These are phyloP conservation scores for Ctenochaetus hawaiiensis DNA, from an alignment of 2,797 vertebrate species.

Conservation along the genomic window DNA sequence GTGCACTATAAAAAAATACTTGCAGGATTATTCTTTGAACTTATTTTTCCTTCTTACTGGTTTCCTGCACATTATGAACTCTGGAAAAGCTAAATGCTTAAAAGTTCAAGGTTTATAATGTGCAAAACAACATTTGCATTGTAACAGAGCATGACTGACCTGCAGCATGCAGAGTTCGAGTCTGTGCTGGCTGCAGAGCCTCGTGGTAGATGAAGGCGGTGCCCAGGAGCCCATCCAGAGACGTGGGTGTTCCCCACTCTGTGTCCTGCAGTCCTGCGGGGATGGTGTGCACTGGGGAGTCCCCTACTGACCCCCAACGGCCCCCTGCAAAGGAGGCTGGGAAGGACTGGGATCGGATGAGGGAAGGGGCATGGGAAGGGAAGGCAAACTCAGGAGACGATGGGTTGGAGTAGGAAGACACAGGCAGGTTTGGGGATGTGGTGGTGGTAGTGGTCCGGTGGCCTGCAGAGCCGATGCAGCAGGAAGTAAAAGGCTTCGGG, in stretches of 20 bases:
- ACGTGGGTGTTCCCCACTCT: constrained; percentile 95
- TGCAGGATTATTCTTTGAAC: background rate
- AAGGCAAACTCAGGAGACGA: constrained; percentile 83
- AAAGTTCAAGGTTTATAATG: background rate
- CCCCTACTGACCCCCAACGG: constrained; percentile 75
- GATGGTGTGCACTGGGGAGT: constrained; percentile 89
- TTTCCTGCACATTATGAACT: constrained; percentile 7
- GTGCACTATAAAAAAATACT: constrained; percentile 1
- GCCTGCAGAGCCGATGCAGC: constrained; percentile 96
- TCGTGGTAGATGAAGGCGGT: constrained; percentile 95
- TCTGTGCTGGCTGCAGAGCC: constrained; percentile 88
- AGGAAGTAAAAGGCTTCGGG: constrained; percentile 94
- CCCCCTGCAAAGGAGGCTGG: constrained; percentile 87
- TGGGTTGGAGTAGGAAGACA: constrained; percentile 44
- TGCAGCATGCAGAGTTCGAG: constrained; percentile 84
- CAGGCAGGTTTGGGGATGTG: constrained; percentile 82
- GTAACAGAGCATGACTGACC: constrained; percentile 75
- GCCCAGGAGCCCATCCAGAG: constrained; percentile 93
- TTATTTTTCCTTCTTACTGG: constrained; percentile 8
- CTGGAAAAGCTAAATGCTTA: background rate
- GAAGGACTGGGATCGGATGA: constrained; percentile 94
- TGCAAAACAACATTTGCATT: background rate
- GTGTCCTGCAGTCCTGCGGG: constrained; percentile 94
- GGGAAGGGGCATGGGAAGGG: constrained; percentile 71
- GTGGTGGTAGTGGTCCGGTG: constrained; percentile 93